Evolutionary conservation across 2,113 vertebrate species (phyloP).

Genomic region (Notarius quadriscutis): DNA sequence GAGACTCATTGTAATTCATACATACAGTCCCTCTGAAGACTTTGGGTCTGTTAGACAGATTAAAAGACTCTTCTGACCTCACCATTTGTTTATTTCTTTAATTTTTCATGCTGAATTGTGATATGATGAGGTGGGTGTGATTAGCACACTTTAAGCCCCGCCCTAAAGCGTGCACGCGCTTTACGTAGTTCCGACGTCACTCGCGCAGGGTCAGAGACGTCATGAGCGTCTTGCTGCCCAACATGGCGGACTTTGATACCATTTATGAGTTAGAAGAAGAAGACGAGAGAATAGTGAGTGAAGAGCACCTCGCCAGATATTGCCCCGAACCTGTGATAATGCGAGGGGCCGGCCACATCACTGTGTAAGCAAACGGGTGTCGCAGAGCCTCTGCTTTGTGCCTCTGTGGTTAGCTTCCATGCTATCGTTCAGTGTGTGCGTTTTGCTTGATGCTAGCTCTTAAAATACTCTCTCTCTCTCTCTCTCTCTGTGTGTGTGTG

Average conservation of each 20-base stretch:
- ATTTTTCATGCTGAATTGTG: neutral
- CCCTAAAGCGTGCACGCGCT: neutral
- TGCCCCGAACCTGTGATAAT: slow-evolving; percentile 92
- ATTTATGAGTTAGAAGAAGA: slow-evolving; percentile 98
- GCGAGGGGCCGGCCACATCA: slow-evolving; percentile 95
- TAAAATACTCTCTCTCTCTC: slow-evolving; percentile 34
- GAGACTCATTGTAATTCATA: neutral
- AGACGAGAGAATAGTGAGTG: slow-evolving; percentile 86
- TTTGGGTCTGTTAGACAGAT: no score
- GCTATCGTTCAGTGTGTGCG: slow-evolving; percentile 44
- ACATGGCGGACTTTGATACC: slow-evolving; percentile 99
- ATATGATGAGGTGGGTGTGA: no score
- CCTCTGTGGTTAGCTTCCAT: slow-evolving; percentile 44
- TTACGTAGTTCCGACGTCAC: slow-evolving; percentile 38
- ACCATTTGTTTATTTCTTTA: neutral
- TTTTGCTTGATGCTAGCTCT: slow-evolving; percentile 27
- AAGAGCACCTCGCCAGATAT: slow-evolving; percentile 84
- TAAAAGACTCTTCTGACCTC: neutral
- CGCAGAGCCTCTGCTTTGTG: slow-evolving; percentile 19
- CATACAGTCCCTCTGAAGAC: no score
- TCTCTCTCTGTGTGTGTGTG: no score
- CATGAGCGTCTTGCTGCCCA: slow-evolving; percentile 92
- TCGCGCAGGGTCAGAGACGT: slow-evolving; percentile 69
- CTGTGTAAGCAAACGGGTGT: slow-evolving; percentile 83
- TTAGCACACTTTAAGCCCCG: neutral